Evolutionary conservation across 2,797 vertebrate species (phyloP).

Genomic region (Diplodus sargus): DNA sequence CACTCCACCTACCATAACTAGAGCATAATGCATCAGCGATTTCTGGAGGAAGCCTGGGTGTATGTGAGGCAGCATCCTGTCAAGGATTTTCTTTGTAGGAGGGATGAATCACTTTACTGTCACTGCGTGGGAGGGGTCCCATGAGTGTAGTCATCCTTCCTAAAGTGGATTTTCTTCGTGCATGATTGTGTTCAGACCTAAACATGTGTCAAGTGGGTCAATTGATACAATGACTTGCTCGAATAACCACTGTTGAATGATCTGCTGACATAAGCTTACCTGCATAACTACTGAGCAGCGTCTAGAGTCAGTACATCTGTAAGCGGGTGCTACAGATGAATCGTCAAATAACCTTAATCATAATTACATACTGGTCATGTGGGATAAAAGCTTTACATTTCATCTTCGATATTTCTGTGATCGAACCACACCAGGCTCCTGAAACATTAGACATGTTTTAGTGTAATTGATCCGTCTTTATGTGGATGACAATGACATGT

Average conservation of each 20-base stretch:
- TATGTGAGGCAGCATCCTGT: constrained; percentile 26
- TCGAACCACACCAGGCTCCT: too few species aligned
- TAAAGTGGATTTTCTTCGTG: constrained; percentile 15
- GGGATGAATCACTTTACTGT: constrained; percentile 45
- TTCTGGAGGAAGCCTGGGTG: neutral
- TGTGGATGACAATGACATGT: too few species aligned
- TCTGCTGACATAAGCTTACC: neutral
- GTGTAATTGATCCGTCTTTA: too few species aligned
- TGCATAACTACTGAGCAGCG: neutral
- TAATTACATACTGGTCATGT: too few species aligned
- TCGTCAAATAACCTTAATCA: too few species aligned
- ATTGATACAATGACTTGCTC: neutral
- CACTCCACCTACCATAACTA: constrained; percentile 28
- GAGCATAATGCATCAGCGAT: constrained; percentile 1
- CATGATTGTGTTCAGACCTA: neutral
- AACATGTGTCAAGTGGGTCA: constrained; percentile 3
- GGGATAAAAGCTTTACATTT: too few species aligned
- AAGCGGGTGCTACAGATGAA: too few species aligned
- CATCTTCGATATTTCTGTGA: too few species aligned
- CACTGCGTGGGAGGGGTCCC: constrained; percentile 34
- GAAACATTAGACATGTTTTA: too few species aligned
- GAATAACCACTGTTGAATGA: neutral
- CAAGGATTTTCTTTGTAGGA: constrained; percentile 56
- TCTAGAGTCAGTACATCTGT: too few species aligned
- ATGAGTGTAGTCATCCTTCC: neutral